These are phyloP conservation scores for Nicator chloris DNA, from an alignment of 2,113 vertebrate genomes.

Conservation along the genomic window DNA sequence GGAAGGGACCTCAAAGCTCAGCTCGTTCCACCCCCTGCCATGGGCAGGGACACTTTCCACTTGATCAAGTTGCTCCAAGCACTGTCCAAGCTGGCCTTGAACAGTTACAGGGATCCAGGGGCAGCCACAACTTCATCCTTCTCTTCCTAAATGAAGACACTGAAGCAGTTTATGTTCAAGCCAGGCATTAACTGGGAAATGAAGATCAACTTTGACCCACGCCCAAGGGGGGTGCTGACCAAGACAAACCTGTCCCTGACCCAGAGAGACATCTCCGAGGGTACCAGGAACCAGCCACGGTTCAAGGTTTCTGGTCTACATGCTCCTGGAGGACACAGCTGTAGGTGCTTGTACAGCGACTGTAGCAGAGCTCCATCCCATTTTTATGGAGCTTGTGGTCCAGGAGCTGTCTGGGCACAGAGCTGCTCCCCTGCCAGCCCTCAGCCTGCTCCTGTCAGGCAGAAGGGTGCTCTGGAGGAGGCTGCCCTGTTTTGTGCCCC, in stretches of 20 bases:
- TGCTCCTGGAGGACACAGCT: neutral
- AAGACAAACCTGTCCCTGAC: neutral
- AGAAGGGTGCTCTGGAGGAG: neutral
- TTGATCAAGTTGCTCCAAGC: neutral
- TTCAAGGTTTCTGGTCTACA: neutral
- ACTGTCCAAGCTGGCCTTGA: neutral
- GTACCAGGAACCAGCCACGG: neutral
- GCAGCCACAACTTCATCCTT: neutral
- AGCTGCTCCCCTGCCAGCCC: neutral
- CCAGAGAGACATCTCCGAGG: neutral
- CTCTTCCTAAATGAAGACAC: neutral
- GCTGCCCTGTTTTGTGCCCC: neutral
- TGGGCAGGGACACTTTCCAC: neutral
- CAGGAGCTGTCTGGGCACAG: neutral
- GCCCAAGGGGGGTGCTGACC: neutral
- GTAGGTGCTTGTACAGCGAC: accelerated
- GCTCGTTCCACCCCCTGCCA: neutral
- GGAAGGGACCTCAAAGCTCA: neutral
- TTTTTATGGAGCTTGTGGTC: neutral
- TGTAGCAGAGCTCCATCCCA: neutral
- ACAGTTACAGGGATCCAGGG: neutral
- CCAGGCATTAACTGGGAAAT: neutral
- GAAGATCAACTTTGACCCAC: neutral
- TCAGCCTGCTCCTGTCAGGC: neutral
- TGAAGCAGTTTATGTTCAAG: neutral